Conservation (phyloP, 2,113 vertebrate genomes). For the Apteryx mantelli region DNA sequence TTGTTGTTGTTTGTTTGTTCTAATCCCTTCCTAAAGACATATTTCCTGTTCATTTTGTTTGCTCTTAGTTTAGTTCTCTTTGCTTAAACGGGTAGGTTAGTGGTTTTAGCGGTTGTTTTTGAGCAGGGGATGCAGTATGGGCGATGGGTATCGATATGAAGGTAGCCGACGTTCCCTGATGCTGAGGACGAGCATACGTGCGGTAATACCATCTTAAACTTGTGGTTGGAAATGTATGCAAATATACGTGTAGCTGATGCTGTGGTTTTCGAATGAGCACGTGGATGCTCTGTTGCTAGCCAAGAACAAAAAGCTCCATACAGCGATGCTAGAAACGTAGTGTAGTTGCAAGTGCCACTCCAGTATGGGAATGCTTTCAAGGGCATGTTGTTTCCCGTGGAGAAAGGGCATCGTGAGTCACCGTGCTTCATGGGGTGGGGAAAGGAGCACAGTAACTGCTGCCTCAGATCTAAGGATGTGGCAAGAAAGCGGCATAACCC, state of each 20-base stretch:
- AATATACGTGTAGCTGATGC: not conserved
- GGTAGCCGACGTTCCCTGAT: not conserved
- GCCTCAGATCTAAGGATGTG: not conserved
- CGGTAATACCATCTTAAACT: not conserved
- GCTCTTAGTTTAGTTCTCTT: not conserved
- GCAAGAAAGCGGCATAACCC: not conserved
- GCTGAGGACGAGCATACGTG: not conserved
- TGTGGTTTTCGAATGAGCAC: not conserved
- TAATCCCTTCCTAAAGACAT: not conserved
- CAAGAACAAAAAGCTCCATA: not conserved
- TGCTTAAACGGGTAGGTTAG: not conserved
- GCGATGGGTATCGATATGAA: not conserved
- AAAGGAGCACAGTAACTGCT: not conserved
- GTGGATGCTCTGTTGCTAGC: not conserved
- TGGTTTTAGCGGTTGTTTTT: not conserved
- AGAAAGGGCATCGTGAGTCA: not conserved
- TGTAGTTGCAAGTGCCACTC: not conserved
- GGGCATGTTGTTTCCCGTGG: accelerated
- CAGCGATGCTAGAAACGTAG: not conserved
- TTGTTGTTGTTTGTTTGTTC: not conserved
- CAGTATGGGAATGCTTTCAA: not conserved
- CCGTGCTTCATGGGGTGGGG: not conserved
- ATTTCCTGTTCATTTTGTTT: not conserved
- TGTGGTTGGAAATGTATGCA: not conserved
- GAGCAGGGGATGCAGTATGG: not conserved